Conservation (phyloP, 2,888 invertebrate genomes). For the Drosophila flavopinicola region DNA sequence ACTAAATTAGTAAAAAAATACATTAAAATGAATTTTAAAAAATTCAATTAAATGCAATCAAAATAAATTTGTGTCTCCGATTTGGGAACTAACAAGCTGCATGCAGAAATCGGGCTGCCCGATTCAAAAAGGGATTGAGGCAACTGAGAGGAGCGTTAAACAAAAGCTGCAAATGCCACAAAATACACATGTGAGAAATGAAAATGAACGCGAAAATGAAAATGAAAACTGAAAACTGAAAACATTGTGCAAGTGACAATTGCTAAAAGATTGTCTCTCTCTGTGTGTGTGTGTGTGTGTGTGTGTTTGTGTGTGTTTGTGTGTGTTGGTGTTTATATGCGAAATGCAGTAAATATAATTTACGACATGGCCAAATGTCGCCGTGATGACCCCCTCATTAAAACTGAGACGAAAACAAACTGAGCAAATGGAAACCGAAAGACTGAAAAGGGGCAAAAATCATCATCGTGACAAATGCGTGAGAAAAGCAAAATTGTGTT, state of each 20-base stretch:
- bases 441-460: slow-evolving; percentile 36
- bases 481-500: slow-evolving; percentile 52
- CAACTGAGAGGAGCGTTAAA: slow-evolving; percentile 1
- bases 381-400: slow-evolving; percentile 73
- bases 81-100: background rate
- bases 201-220: slow-evolving; percentile 49
- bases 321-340: slow-evolving; percentile 32
- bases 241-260: slow-evolving; percentile 64
- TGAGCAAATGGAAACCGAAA: slow-evolving; percentile 30
- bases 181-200: slow-evolving; percentile 53
- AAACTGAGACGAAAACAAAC: slow-evolving; percentile 37
- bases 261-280: slow-evolving; percentile 22
- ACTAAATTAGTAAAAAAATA: too few species aligned
- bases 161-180: slow-evolving; percentile 44
- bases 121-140: slow-evolving; percentile 20
- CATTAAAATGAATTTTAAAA: too few species aligned
- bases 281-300: slow-evolving; percentile 5
- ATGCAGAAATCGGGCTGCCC: background rate
- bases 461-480: slow-evolving; percentile 69
- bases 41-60: too few species aligned
- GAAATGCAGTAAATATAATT: slow-evolving; percentile 71
- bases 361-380: slow-evolving; percentile 69
- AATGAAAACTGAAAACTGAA: slow-evolving; percentile 44
- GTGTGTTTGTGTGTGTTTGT: slow-evolving; percentile 5
- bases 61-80: too few species aligned